These are phyloP conservation scores for Panthera leo DNA, from an alignment of 2,113 vertebrate species.

Conservation along the genomic window DNA sequence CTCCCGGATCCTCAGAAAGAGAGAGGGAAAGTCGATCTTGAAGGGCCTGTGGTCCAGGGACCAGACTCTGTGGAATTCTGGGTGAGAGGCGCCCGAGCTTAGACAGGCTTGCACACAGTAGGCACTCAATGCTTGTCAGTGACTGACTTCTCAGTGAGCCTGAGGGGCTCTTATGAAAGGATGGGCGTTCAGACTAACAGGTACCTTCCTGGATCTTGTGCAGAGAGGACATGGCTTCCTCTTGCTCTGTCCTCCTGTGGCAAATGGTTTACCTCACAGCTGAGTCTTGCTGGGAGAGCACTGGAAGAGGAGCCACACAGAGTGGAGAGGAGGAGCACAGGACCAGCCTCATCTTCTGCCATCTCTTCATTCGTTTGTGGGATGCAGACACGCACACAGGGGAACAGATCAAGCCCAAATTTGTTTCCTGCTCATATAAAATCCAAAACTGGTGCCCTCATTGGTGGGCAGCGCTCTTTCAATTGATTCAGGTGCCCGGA, in stretches of 20 bases:
- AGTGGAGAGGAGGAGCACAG: not conserved
- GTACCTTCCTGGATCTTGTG: not conserved
- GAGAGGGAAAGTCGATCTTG: not conserved
- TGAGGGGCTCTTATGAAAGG: not conserved
- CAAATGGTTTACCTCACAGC: not conserved
- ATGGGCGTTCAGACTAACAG: not conserved
- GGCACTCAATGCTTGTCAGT: not conserved
- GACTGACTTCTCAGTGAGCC: not conserved
- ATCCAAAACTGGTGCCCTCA: not conserved
- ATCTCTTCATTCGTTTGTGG: not conserved
- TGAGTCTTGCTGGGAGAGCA: not conserved
- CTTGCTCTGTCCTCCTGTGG: not conserved
- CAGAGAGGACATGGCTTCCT: not conserved
- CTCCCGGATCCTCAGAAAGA: not conserved
- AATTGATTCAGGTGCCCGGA: not conserved
- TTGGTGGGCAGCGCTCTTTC: not conserved
- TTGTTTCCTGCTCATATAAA: not conserved
- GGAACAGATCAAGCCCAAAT: not conserved
- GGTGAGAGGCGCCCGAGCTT: not conserved
- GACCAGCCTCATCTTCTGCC: not conserved
- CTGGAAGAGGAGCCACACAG: not conserved
- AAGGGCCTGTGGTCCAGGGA: not conserved
- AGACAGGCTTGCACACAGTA: not conserved
- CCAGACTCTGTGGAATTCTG: not conserved
- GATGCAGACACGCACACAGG: not conserved